A percentile compares a stretch with the other conserved stretches of the same genome.
phyloP scores from a whole-genome alignment of 2,888 invertebrate species.

The Mactromeris polynyma region DNA sequence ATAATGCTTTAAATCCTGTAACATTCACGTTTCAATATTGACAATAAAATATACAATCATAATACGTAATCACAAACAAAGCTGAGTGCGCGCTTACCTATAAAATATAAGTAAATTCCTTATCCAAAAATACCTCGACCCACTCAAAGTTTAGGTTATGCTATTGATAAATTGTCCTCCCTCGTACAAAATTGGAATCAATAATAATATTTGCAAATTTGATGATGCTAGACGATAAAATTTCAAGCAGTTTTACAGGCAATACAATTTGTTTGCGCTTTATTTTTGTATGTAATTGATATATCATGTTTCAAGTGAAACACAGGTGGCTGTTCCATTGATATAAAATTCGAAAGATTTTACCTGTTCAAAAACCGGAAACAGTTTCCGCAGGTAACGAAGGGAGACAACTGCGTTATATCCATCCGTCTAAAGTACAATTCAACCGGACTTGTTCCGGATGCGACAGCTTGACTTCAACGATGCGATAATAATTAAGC shows the following conservation, averaged over 20 bases:
- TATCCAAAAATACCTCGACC: conserved; percentile 15
- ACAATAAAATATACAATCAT: background rate
- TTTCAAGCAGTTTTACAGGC: no score
- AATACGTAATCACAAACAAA: background rate
- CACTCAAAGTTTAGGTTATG: conserved; percentile 41
- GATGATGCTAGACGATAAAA: background rate
- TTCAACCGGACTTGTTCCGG: background rate
- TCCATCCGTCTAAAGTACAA: background rate
- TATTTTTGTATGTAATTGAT: background rate
- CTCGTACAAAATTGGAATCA: conserved; percentile 19
- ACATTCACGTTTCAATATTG: background rate
- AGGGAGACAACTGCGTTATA: conserved; percentile 39
- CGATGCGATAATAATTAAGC: no score
- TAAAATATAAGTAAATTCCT: background rate
- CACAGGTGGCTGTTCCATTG: conserved; percentile 25
- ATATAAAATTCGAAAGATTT: conserved; percentile 9
- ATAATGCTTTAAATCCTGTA: background rate
- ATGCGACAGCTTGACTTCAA: no score
- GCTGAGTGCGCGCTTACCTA: background rate
- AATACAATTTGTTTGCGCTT: background rate
- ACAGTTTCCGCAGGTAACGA: conserved; percentile 48
- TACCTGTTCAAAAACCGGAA: conserved; percentile 61
- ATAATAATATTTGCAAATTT: background rate
- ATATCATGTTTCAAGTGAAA: background rate
- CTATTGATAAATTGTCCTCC: conserved; percentile 22